Evolutionary conservation across 2,113 vertebrate genomes (phyloP), one percentile per base, ranked within the genome.

Genomic region (Psammodynastes pulverulentus): DNA sequence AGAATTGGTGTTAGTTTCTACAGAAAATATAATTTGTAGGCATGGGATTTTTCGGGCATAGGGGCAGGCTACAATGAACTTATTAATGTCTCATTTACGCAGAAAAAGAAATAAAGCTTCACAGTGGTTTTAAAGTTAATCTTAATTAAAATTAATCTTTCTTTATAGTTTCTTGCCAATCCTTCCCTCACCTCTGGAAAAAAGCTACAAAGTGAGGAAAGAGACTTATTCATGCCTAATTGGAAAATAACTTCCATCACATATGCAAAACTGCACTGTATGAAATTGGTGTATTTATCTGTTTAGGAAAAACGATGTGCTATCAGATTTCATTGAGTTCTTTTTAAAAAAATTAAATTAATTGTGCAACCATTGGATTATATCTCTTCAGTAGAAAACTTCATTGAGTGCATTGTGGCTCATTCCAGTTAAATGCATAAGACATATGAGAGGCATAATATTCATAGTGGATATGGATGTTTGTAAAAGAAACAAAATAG

Each of bases 1-100:
- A 97, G 98, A 98, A 98, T 96, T 98, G 98, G 97, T 98, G 98
- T 98, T 98, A 98, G 93, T 97, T 97, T 95, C 93, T 93, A 94
- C 94, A 97, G 96, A 98, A 98, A 98, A 98, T 98, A 97, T 98
- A 98, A 98, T 98, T 98, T 98, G 98, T 79, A 79, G 72, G 3
- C 34, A 43, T 79, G 34, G 34, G 43, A 79, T 23, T 79, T 79
- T 79, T 79, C 1, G 0, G 34, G 7, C 17, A 79, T 19, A 34
- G 34, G 62, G 4, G 5, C 62, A 72, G 62, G 34, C 17, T 43
- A 79, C 72, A 79, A 43, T 79, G 34, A 21, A 79, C 7, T 21
- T 79, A 43, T 79, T 79, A 39, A 43, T 79, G 72, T 79, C 34
- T 79, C 72, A 79, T 79, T 9, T 79, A 43, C 0, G 3, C 72